Evolutionary conservation across 2,888 invertebrate genomes (phyloP), one percentile per base, ranked within the genome.

Genomic region (Liodrosophila aerea): DNA sequence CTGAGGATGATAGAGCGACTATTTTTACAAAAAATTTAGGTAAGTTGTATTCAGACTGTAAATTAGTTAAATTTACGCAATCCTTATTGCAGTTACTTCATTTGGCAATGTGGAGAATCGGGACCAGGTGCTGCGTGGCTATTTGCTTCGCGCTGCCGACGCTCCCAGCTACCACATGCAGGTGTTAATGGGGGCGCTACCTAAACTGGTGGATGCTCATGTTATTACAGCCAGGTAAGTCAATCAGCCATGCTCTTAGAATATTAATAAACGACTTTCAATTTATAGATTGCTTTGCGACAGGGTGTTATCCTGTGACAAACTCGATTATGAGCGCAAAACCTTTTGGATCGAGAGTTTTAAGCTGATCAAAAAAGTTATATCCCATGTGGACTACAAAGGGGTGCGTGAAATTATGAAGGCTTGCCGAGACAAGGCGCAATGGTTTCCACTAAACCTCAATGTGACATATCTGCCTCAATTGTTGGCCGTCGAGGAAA

Each of bases 301-400:
- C 87, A 94, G 94, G 75, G 93, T 98, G 53, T 91, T 98, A 51
- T 93, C 92, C 12, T 95, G 94, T 88, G 97, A 97, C 52, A 95
- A 95, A 86, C 91, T 98, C n/a, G 91, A 92, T 3, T 95, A 95
- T 87, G 93, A 94, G 69, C 94, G 96, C 88, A 93, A 94, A 69
- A 94, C 95, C 70, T 97, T 96, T 90, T 98, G 98, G 98, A 94
- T 96, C 46, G 94, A 95, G 89, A 94, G 95, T 85, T 98, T 98
- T 88, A 92, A 92, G 73, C 91, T 98, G 3, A 94, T 98, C 50
- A 92, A 95, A 73, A 94, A 93, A 88, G 94, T 97, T 37, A 96
- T 98, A 81, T 95, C 95, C 33, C 95, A 96, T 56, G 98, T 98
- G 1, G 97, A 98, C 89, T 98, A 98, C 88, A 98, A 98, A 91